Evolutionary conservation across 2,113 vertebrate species (phyloP).

Genomic region (Columba janthina): DNA sequence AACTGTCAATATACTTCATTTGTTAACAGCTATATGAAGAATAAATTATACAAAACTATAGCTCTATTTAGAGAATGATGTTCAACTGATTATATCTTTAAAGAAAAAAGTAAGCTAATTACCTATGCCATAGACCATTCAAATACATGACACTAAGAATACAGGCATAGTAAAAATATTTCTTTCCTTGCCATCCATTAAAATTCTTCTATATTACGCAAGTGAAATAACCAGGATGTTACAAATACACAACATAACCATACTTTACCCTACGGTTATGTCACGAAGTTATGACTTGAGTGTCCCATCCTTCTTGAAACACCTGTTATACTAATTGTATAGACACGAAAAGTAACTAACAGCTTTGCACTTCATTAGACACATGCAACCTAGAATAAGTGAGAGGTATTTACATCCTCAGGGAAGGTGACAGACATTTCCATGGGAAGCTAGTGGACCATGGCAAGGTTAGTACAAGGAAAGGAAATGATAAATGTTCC

Average conservation of each 20-base stretch:
- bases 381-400: not conserved
- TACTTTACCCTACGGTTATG: not conserved
- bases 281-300: not conserved
- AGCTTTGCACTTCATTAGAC: not conserved
- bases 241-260: not conserved
- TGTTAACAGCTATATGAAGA: not conserved
- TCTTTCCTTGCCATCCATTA: not conserved
- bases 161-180: not conserved
- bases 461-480: not conserved
- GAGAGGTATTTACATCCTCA: not conserved
- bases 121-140: not conserved
- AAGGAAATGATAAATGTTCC: not conserved
- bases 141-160: rapidly evolving
- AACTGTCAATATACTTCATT: not conserved
- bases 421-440: not conserved
- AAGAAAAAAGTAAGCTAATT: not conserved
- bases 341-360: not conserved
- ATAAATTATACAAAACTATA: not conserved
- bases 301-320: not conserved
- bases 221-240: not conserved
- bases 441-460: not conserved
- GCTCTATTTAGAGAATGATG: not conserved
- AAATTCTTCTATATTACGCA: not conserved
- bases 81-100: not conserved
- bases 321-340: not conserved